Evolutionary conservation across 2,797 vertebrate species (phyloP), one percentile per base, ranked within the genome.

Genomic region (Schizothorax lantsangensis): DNA sequence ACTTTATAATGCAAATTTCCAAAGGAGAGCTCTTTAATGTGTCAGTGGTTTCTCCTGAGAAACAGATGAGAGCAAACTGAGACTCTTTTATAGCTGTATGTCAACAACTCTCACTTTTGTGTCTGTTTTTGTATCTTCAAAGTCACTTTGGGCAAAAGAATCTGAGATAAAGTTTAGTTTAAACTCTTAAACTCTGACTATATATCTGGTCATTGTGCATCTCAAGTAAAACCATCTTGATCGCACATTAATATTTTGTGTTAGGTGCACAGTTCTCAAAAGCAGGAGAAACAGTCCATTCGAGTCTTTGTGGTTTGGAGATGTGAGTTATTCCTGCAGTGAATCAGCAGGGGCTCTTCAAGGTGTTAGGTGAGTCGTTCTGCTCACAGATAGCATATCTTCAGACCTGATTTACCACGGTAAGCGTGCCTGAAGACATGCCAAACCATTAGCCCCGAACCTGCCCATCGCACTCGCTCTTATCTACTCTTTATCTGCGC

Each of bases 401-500:
- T 89, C 83, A 87, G 81, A 79, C 47, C 52, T 90, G 89, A 86
- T 91, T 92, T 89, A 84, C 62, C 62, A 2, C 6, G 26, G 26
- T 66, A 15, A 17, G 62, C 26, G 89, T 87, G 86, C 90, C 86
- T 88, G 6, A 89, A 2, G 85, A 92, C 92, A 79, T 89, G 91
- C 88, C 90, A 45, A 59, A 92, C 91, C 89, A 91, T 92, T 93
- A 92, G 83, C 87, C 89, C 86, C 26, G 1, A 30, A 64, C 62
- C 62, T 12, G 59, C 59, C n/a, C 85, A 84, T 85, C 69, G 83
- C 86, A 86, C 83, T 6, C 59, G 89, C 85, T 88, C 86, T 90
- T 93, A 91, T 93, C 92, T 66, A 66, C 26, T 33, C 14, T 6
- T 66, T 90, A 92, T 93, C 91, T 92, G 1, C 9, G 73, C 75